Evolutionary conservation across 2,888 invertebrate genomes (phyloP).

Genomic region (Encarsia formosa): DNA sequence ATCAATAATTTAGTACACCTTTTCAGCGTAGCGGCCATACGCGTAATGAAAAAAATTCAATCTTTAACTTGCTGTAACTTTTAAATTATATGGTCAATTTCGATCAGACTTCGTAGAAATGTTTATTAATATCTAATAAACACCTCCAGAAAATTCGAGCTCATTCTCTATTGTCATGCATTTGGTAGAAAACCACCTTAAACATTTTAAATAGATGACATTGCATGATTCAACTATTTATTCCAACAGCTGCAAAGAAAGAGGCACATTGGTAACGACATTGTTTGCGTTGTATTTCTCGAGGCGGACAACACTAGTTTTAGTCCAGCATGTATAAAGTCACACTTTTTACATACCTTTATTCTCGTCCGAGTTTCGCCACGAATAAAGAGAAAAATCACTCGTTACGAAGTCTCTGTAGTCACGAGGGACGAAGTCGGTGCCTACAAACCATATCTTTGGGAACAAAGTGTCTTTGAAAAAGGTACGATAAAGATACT

Average conservation of each 20-base stretch:
- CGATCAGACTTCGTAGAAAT: too few species aligned
- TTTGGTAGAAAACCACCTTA: too few species aligned
- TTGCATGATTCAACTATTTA: too few species aligned
- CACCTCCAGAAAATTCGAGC: too few species aligned
- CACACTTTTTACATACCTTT: constrained; percentile 91
- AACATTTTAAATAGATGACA: too few species aligned
- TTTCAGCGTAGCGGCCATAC: too few species aligned
- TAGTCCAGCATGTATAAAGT: constrained; percentile 90
- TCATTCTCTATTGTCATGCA: too few species aligned
- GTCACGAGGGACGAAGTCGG: constrained; percentile 93
- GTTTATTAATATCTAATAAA: too few species aligned
- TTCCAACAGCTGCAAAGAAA: constrained; percentile 83
- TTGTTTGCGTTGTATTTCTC: constrained; percentile 89
- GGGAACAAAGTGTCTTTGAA: constrained; percentile 92
- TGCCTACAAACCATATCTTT: constrained; percentile 91
- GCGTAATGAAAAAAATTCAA: too few species aligned
- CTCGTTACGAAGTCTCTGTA: constrained; percentile 86
- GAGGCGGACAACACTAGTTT: constrained; percentile 91
- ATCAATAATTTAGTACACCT: too few species aligned
- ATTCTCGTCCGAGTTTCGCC: constrained; percentile 87
- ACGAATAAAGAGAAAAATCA: constrained; percentile 78
- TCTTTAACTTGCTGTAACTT: too few species aligned
- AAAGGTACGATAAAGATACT: constrained; percentile 64
- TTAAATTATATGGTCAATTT: too few species aligned
- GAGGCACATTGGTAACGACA: constrained; percentile 91